Evolutionary conservation across 2,113 vertebrate species (phyloP).

Genomic region (Eulemur rufifrons): DNA sequence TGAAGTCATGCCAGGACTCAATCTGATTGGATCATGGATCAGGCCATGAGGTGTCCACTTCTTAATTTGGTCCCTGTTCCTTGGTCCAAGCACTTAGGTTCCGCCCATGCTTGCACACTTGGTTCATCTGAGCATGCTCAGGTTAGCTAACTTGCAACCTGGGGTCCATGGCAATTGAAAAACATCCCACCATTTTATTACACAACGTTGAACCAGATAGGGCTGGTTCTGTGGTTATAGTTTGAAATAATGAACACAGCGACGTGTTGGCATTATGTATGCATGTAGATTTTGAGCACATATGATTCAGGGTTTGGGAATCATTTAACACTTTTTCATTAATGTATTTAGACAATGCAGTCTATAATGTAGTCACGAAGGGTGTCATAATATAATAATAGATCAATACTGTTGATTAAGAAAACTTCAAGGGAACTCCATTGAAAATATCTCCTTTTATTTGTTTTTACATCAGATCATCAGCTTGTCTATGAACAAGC

Average conservation of each 20-base stretch:
- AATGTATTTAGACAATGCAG: background rate
- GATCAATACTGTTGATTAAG: background rate
- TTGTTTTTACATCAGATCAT: background rate
- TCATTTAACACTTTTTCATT: background rate
- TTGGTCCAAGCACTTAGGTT: too few species aligned
- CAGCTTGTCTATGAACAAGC: background rate
- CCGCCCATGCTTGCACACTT: accelerated
- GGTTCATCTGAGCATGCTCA: too few species aligned
- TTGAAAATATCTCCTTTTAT: background rate
- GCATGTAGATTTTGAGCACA: background rate
- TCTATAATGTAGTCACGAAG: background rate
- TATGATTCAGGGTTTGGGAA: background rate
- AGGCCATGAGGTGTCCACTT: too few species aligned
- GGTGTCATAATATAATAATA: background rate
- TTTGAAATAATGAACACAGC: background rate
- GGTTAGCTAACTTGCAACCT: too few species aligned
- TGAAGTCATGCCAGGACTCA: too few species aligned
- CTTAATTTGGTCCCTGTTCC: too few species aligned
- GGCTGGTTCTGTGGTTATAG: too few species aligned
- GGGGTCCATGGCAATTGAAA: too few species aligned
- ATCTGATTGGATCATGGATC: too few species aligned
- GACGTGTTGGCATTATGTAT: background rate
- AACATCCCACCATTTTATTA: too few species aligned
- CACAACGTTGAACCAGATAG: too few species aligned
- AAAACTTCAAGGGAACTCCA: background rate